phyloP scores from a whole-genome alignment of 2,888 invertebrate species.

The Papilio gigon region DNA sequence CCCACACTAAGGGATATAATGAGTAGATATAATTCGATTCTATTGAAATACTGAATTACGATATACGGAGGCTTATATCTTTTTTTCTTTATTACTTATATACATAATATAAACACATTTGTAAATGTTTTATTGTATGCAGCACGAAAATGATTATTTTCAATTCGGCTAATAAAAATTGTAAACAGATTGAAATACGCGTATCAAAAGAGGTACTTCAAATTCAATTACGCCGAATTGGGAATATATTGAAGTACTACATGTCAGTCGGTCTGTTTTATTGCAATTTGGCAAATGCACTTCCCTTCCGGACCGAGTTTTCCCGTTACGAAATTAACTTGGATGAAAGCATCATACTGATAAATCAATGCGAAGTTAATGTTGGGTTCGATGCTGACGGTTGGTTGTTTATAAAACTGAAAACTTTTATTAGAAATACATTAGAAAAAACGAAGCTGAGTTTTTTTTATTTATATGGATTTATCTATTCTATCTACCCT shows the following conservation, averaged over 20 bases:
- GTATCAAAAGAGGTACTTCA: neutral
- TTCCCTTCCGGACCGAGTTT: conserved; percentile 18
- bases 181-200: neutral
- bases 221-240: conserved; percentile 15
- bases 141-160: no score
- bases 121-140: no score
- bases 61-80: no score
- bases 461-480: no score
- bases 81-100: no score
- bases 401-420: neutral
- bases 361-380: conserved; percentile 7
- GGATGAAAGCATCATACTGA: neutral
- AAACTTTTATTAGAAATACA: neutral
- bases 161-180: no score
- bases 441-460: no score
- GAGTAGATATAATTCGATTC: no score
- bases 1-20: no score
- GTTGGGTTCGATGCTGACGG: neutral
- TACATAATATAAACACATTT: no score
- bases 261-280: conserved; percentile 28
- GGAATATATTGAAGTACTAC: conserved; percentile 9
- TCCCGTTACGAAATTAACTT: conserved; percentile 29
- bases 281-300: conserved; percentile 38
- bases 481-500: no score
- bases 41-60: no score